These are phyloP conservation scores for Apogon talboti DNA, from an alignment of 2,797 vertebrate genomes.

Conservation along the genomic window DNA sequence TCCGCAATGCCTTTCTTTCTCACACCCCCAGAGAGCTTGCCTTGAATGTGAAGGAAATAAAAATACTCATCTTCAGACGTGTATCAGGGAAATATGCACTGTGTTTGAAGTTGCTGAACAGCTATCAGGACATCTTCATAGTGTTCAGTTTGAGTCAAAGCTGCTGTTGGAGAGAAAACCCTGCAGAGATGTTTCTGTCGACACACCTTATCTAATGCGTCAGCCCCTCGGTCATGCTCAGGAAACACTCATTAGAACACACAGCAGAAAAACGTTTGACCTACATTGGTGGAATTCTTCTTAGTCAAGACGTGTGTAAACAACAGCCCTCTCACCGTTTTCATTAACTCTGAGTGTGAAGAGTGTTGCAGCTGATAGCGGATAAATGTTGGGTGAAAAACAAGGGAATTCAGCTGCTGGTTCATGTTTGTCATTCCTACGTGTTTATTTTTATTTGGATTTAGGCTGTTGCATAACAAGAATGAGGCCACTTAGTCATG, in stretches of 20 bases:
- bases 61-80: not conserved
- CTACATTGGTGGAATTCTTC: conserved; percentile 62
- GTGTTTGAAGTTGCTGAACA: not conserved
- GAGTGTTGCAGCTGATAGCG: conserved; percentile 10
- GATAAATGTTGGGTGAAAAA: conserved; percentile 23
- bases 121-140: not conserved
- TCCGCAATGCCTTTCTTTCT: not conserved
- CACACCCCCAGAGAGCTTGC: not conserved
- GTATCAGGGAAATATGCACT: not conserved
- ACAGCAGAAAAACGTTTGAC: conserved; percentile 64
- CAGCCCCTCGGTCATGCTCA: conserved; percentile 54
- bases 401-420: conserved; percentile 20
- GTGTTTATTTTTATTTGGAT: conserved; percentile 19
- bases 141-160: not conserved
- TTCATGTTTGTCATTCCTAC: conserved; percentile 41
- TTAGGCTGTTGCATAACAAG: not conserved
- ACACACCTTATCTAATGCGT: conserved; percentile 69
- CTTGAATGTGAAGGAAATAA: not conserved
- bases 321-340: conserved; percentile 31
- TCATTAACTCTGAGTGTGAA: conserved; percentile 31
- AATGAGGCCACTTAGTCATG: not conserved
- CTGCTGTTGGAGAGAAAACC: conserved; percentile 19
- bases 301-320: conserved; percentile 45
- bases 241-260: conserved; percentile 61
- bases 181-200: conserved; percentile 39